Evolutionary conservation across 2,797 vertebrate species (phyloP).

Genomic region (Coluber constrictor): DNA sequence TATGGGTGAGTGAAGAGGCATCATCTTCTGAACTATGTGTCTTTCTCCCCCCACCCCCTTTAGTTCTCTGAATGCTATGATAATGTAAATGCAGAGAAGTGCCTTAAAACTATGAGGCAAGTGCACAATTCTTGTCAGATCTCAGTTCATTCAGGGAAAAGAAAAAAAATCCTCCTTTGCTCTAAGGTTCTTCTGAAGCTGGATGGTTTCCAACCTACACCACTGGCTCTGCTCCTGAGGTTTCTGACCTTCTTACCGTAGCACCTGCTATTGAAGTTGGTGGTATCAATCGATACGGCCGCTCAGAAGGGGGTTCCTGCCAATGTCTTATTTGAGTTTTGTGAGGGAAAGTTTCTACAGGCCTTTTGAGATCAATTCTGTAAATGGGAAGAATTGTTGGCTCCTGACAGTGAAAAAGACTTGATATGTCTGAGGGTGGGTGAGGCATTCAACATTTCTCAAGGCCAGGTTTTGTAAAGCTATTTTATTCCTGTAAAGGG

Average conservation of each 20-base stretch:
- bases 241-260: background rate
- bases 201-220: constrained; percentile 10
- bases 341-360: background rate
- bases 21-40: background rate
- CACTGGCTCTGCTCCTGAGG: background rate
- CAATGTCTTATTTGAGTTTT: background rate
- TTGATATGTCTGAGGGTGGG: accelerated
- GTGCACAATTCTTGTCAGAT: constrained; percentile 19
- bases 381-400: background rate
- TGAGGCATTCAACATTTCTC: background rate
- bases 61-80: background rate
- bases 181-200: background rate
- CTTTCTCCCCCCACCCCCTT: background rate
- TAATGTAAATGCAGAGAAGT: background rate
- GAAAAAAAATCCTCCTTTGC: background rate
- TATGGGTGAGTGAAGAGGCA: constrained; percentile 23
- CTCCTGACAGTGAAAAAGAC: background rate
- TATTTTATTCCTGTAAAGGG: background rate
- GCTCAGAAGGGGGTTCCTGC: background rate
- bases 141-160: constrained; percentile 14
- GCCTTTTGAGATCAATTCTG: background rate
- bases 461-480: background rate
- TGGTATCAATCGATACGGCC: background rate
- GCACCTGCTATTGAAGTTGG: constrained; percentile 13
- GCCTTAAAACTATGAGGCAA: constrained; percentile 18